These are phyloP conservation scores for Basileuterus tristriatus DNA, from an alignment of 2,797 vertebrate species.

Conservation along the genomic window DNA sequence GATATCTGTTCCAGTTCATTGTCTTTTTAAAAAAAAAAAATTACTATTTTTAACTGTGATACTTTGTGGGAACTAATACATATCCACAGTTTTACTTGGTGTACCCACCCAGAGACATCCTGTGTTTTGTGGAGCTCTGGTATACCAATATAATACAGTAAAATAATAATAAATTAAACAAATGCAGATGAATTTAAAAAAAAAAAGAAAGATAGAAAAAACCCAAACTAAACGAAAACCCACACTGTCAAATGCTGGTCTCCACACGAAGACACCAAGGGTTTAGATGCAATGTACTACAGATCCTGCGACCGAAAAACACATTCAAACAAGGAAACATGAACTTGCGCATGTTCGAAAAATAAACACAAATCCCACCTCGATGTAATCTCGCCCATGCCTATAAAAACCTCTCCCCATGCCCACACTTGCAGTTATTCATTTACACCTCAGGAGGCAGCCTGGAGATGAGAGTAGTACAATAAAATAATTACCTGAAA, in stretches of 20 bases:
- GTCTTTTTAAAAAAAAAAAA: background rate
- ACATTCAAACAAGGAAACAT: constrained; percentile 46
- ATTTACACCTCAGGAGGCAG: constrained; percentile 67
- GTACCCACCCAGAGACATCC: constrained; percentile 49
- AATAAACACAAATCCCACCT: constrained; percentile 54
- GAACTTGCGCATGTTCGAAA: background rate
- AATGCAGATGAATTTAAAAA: constrained; percentile 54
- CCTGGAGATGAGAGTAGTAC: constrained; percentile 73
- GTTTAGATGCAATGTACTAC: constrained; percentile 65
- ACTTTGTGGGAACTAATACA: constrained; percentile 50
- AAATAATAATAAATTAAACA: constrained; percentile 75
- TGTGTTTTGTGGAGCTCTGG: constrained; percentile 48
- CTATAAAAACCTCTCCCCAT: background rate
- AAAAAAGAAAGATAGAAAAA: background rate
- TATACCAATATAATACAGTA: constrained; percentile 55
- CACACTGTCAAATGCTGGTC: constrained; percentile 62
- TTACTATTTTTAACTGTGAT: constrained; percentile 23
- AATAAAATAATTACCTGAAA: constrained; percentile 76
- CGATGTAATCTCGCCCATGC: background rate
- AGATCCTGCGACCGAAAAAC: constrained; percentile 62
- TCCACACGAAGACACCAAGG: constrained; percentile 62
- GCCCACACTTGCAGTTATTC: constrained; percentile 54
- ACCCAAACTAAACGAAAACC: background rate
- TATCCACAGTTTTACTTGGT: constrained; percentile 59
- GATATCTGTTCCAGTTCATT: constrained; percentile 61